Conservation (phyloP, 2,113 vertebrate species). For the Hipposideros armiger region DNA sequence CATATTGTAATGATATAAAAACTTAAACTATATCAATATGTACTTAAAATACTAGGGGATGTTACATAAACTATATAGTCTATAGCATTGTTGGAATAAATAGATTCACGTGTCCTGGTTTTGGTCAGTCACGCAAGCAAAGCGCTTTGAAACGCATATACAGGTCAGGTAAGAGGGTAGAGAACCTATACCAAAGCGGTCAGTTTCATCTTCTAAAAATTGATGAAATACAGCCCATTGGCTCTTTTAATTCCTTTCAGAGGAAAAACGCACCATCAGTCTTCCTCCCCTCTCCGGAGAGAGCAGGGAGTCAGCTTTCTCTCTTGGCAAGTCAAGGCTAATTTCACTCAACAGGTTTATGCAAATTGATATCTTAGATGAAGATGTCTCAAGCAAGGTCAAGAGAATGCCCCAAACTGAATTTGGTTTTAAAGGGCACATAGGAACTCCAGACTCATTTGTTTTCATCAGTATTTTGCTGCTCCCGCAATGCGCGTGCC, state of each 20-base stretch:
- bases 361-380: slow-evolving; percentile 56
- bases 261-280: background rate
- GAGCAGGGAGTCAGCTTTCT: slow-evolving; percentile 39
- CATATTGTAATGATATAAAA: background rate
- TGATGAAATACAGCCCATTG: background rate
- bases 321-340: background rate
- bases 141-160: background rate
- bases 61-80: background rate
- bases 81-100: background rate
- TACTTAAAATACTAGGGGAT: background rate
- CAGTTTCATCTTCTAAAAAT: slow-evolving; percentile 35
- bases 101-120: background rate
- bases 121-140: background rate
- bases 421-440: slow-evolving; percentile 68
- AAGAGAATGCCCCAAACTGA: slow-evolving; percentile 27
- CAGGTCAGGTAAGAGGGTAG: background rate
- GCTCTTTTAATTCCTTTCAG: background rate
- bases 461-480: slow-evolving; percentile 58
- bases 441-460: slow-evolving; percentile 62
- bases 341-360: slow-evolving; percentile 10
- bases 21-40: background rate
- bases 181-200: background rate
- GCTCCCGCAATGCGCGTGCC: background rate
- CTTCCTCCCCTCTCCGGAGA: slow-evolving; percentile 10
- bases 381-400: slow-evolving; percentile 73